phyloP scores from a whole-genome alignment of 2,113 vertebrate genomes.

The Plecotus auritus region DNA sequence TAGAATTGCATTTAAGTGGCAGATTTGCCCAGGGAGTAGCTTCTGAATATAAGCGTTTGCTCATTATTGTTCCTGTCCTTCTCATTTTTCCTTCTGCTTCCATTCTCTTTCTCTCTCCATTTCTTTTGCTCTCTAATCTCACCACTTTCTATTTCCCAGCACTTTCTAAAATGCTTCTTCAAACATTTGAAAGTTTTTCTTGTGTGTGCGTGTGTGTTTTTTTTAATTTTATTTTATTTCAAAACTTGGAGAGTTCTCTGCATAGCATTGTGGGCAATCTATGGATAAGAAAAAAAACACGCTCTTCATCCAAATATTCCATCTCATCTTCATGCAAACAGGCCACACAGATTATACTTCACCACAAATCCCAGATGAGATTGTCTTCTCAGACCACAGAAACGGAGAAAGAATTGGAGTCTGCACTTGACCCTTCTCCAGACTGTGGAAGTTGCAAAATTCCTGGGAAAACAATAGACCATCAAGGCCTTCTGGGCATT shows the following conservation, averaged over 20 bases:
- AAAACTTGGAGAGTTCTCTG: conserved; percentile 41
- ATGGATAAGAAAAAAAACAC: conserved; percentile 28
- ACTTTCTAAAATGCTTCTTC: conserved; percentile 22
- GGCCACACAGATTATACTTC: conserved; percentile 59
- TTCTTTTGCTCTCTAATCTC: neutral
- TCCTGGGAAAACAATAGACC: conserved; percentile 53
- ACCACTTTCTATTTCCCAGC: neutral
- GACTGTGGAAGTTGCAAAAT: conserved; percentile 31
- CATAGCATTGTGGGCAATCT: conserved; percentile 39
- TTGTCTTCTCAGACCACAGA: conserved; percentile 36
- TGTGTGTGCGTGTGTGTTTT: neutral
- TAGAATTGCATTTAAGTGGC: neutral
- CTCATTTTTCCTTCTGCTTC: neutral
- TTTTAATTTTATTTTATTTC: neutral
- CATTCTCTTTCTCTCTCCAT: neutral
- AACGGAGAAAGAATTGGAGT: conserved; percentile 31
- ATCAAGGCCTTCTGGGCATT: conserved; percentile 44
- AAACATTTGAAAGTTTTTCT: neutral
- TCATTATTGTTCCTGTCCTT: neutral
- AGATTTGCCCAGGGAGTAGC: neutral
- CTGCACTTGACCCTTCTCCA: conserved; percentile 43
- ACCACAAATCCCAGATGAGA: conserved; percentile 54
- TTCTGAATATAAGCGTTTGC: neutral
- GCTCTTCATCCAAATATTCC: conserved; percentile 35
- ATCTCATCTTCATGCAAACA: conserved; percentile 33